These are phyloP conservation scores for Marcusenius ussheri DNA, from an alignment of 2,113 vertebrate genomes.

Conservation along the genomic window DNA sequence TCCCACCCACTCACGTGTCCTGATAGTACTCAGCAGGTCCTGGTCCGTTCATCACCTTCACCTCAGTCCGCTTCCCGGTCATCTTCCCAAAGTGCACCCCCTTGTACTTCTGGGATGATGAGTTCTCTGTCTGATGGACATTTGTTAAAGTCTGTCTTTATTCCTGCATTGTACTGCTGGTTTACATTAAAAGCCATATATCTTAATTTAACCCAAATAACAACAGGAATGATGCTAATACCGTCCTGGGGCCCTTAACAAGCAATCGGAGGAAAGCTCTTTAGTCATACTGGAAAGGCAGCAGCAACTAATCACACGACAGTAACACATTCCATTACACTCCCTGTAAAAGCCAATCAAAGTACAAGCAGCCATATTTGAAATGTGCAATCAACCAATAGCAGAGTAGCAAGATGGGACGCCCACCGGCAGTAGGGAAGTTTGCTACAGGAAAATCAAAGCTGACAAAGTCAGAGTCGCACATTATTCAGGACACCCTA, in stretches of 20 bases:
- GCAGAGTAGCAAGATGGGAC: neutral
- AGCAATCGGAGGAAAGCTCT: neutral
- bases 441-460: neutral
- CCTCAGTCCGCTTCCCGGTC: constrained; percentile 46
- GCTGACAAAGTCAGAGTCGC: neutral
- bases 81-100: constrained; percentile 59
- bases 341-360: neutral
- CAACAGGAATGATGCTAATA: neutral
- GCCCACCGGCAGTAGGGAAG: neutral
- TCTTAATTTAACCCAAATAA: constrained; percentile 3
- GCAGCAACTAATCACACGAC: neutral
- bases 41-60: constrained; percentile 41
- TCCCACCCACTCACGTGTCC: constrained; percentile 42
- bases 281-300: neutral
- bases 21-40: constrained; percentile 60
- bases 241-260: neutral
- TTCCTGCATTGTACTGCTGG: neutral
- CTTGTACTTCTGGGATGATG: constrained; percentile 61
- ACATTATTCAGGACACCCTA: neutral
- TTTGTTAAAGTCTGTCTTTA: neutral
- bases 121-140: constrained; percentile 41
- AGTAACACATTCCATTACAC: neutral
- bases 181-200: neutral
- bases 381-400: neutral
- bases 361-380: neutral